Base-by-base conservation (phyloP, 2,888 invertebrate species). In the Caenorhabditis imperialis region DNA sequence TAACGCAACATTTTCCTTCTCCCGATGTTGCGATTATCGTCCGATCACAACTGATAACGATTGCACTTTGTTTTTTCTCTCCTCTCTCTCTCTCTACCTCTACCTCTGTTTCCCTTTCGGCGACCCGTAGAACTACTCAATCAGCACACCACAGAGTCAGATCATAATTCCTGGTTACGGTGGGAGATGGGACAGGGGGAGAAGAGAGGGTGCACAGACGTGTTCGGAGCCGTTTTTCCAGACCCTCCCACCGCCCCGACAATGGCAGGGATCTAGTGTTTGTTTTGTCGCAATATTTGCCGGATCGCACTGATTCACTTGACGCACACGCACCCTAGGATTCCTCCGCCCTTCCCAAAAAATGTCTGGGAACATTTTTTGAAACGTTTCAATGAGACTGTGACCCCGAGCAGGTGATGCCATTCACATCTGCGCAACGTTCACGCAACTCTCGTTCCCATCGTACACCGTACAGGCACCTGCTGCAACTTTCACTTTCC, bases 231-330 rank as follows among this genome's bases (percentile, higher is more conserved):
- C 14, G 30, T 33, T 51, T 58, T 61, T 61, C 42, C 60, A 54
- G 69, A 30, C 54, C 53, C 53, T 48, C 53, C 60, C 60, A 60
- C 60, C 53, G 50, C 47, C 38, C 69, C 47, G 58, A 60, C 69
- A 60, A 58, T 69, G 69, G 60, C 69, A 58, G 18, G 48, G 53
- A 54, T 73, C 50, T 61, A 67, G 74, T 74, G 61, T 74, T 74
- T 74, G 61, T 74, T 74, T 74, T 74, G 74, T 61, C 67, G 74
- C 74, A 74, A 74, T 74, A 74, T 74, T 74, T 74, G 74, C 55
- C 27, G 30, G 54, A 65, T 60, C 60, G 60, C 48, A 55, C 65
- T 73, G 73, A 73, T 73, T 73, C 65, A 63, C 72, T 63, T 72
- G 71, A 50, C 50, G 63, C 51, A 58, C 40, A 57, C 50, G 37